Conservation (phyloP, 2,888 invertebrate species). For the Dione juno region DNA sequence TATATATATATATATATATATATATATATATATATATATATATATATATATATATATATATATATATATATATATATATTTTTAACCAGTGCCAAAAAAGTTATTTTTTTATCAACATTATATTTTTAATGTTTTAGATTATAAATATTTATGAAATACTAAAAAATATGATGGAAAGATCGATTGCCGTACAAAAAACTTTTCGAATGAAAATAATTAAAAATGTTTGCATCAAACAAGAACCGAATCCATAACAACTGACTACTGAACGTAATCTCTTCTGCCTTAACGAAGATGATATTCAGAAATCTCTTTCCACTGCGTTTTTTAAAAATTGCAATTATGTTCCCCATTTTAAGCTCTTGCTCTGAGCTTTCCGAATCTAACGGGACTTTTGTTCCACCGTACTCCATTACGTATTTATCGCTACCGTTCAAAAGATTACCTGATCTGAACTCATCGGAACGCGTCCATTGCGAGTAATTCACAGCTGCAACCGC, state of each 20-base stretch:
- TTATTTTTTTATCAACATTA: not conserved
- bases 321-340: not conserved
- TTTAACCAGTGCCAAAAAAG: no score
- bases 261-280: not conserved
- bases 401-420: constrained; percentile 25
- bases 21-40: no score
- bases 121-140: not conserved
- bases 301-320: not conserved
- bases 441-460: constrained; percentile 38
- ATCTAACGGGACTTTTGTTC: constrained; percentile 13
- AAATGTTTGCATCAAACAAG: not conserved
- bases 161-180: no score
- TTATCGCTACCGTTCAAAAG: constrained; percentile 37
- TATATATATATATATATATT: no score
- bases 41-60: no score
- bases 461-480: constrained; percentile 30
- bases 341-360: not conserved
- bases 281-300: not conserved
- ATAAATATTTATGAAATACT: no score
- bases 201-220: not conserved
- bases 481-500: constrained; percentile 41
- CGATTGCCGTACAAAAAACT: no score
- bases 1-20: no score
- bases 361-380: not conserved
- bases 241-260: not conserved